Evolutionary conservation across 2,888 invertebrate species (phyloP).

Genomic region (Eumerus sabulonum): DNA sequence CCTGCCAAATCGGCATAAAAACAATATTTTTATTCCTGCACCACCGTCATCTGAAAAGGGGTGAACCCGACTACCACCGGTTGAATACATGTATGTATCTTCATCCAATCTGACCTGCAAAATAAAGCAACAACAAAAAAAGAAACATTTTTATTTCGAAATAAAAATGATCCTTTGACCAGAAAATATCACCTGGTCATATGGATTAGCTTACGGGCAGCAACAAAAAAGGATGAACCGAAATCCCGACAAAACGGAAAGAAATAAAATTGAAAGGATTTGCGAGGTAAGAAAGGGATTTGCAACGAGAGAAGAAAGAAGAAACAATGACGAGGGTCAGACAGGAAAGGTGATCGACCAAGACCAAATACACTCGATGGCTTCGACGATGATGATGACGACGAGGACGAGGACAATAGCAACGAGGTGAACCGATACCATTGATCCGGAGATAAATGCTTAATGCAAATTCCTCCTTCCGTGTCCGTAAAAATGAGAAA

Average conservation of each 20-base stretch:
- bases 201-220: slow-evolving; percentile 45
- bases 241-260: slow-evolving; percentile 24
- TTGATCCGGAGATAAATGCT: slow-evolving; percentile 29
- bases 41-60: slow-evolving; percentile 29
- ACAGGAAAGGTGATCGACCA: slow-evolving; percentile 59
- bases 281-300: slow-evolving; percentile 44
- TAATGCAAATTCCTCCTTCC: slow-evolving; percentile 55
- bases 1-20: slow-evolving; percentile 62
- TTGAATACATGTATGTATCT: slow-evolving; percentile 55
- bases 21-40: slow-evolving; percentile 55
- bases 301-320: neutral
- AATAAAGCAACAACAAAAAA: slow-evolving; percentile 32
- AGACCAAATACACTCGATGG: slow-evolving; percentile 7
- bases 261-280: slow-evolving; percentile 54
- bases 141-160: slow-evolving; percentile 31
- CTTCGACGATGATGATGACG: slow-evolving; percentile 28
- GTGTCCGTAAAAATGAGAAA: slow-evolving; percentile 33
- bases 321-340: slow-evolving; percentile 56
- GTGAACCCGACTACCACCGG: slow-evolving; percentile 51
- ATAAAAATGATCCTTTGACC: slow-evolving; percentile 56
- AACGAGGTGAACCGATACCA: slow-evolving; percentile 20
- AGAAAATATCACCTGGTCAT: slow-evolving; percentile 66
- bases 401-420: slow-evolving; percentile 32
- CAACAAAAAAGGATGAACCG: neutral
- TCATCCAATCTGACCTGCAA: slow-evolving; percentile 1